Conservation (phyloP, 2,113 vertebrate species). For the Paramormyrops kingsleyae region DNA sequence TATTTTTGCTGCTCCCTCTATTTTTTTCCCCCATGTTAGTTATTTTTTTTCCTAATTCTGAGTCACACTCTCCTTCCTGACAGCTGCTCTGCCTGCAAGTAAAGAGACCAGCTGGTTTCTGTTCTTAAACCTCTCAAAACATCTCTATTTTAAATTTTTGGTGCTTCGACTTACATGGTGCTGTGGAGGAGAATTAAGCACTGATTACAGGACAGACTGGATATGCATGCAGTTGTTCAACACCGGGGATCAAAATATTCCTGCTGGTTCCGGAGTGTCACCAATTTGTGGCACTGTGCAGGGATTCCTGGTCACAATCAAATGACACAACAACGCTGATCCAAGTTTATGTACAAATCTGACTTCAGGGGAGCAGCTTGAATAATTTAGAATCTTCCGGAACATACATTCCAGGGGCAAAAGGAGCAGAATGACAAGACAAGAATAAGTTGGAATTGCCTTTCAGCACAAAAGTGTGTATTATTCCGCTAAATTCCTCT, state of each 20-base stretch:
- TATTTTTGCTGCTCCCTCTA: neutral
- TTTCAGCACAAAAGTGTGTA: neutral
- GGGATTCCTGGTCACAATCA: neutral
- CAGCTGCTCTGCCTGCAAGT: neutral
- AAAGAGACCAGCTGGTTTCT: neutral
- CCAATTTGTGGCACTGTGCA: neutral
- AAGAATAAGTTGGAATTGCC: neutral
- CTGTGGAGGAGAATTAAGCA: neutral
- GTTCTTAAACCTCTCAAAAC: neutral
- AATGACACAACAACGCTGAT: neutral
- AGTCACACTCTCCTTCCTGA: neutral
- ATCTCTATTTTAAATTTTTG: neutral
- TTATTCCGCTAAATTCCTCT: neutral
- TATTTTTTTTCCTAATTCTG: neutral
- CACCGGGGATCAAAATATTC: neutral
- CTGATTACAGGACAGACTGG: neutral
- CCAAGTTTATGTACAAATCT: neutral
- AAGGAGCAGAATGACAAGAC: neutral
- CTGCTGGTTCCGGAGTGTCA: neutral
- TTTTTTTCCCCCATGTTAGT: neutral
- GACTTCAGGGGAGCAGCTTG: neutral
- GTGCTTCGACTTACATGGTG: neutral
- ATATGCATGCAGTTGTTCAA: neutral
- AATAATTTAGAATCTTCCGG: neutral
- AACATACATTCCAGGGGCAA: neutral